A percentile compares a stretch with the other conserved stretches of the same genome.
Evolutionary conservation across 2,888 invertebrate genomes (phyloP).

Genomic region (Pteria penguin): DNA sequence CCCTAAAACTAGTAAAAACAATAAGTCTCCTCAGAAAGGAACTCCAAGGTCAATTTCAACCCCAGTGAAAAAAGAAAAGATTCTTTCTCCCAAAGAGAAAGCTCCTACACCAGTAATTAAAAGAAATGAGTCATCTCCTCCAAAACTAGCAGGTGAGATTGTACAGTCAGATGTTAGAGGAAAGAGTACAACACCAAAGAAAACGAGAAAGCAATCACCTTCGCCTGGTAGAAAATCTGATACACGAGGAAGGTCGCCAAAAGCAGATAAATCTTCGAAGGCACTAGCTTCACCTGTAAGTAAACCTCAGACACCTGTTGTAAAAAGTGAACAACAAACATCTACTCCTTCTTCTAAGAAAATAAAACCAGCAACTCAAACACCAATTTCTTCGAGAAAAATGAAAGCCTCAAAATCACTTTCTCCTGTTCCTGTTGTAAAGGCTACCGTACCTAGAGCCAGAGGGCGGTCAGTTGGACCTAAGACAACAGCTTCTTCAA

Average conservation of each 20-base stretch:
- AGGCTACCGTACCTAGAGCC: conserved; percentile 24
- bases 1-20: no score
- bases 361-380: conserved; percentile 13
- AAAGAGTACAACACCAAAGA: conserved; percentile 27
- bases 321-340: no score
- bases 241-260: conserved; percentile 28
- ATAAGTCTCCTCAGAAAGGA: no score
- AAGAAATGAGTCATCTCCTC: no score
- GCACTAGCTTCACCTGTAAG: conserved; percentile 37
- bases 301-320: no score
- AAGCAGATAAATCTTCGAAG: conserved; percentile 26
- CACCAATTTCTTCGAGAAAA: conserved; percentile 14
- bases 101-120: conserved; percentile 5
- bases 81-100: conserved; percentile 5
- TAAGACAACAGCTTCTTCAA: conserved; percentile 31
- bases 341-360: background rate
- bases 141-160: conserved; percentile 13
- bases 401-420: background rate
- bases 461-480: conserved; percentile 21
- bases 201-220: background rate
- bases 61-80: conserved; percentile 2
- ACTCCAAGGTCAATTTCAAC: conserved; percentile 14
- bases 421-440: conserved; percentile 25
- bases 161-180: conserved; percentile 29
- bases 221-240: background rate